A percentile compares a stretch with the other conserved stretches of the same genome.
phyloP scores from a whole-genome alignment of 23 tunicate species.

The Ascidia mentula region DNA sequence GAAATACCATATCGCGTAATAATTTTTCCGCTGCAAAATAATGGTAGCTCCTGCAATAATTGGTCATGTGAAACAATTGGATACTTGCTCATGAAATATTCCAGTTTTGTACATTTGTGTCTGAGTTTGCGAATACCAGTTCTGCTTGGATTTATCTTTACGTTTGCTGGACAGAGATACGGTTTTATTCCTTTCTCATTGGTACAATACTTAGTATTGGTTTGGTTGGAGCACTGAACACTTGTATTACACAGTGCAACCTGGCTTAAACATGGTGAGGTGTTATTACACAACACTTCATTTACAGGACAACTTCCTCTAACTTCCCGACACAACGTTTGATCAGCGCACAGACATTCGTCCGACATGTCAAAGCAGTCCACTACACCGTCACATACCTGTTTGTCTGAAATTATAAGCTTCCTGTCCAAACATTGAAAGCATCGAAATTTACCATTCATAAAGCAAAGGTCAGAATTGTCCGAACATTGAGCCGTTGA shows the following conservation, averaged over 20 bases:
- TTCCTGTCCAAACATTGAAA: constrained; percentile 14
- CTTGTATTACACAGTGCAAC: neutral
- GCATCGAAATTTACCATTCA: neutral
- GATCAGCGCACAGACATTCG: constrained; percentile 6
- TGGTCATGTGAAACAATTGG: no score
- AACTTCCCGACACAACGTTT: neutral
- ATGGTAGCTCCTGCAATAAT: no score
- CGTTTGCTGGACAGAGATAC: no score
- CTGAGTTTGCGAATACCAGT: no score
- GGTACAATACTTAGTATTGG: neutral
- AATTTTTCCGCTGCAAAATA: no score
- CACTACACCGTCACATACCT: constrained; percentile 8
- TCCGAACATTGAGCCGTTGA: constrained; percentile 11
- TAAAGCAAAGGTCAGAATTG: constrained; percentile 3
- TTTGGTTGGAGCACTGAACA: neutral
- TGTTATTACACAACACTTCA: neutral
- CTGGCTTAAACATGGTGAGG: neutral
- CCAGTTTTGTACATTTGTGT: no score
- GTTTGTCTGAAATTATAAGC: constrained; percentile 12
- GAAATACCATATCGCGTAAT: no score
- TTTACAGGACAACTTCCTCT: neutral
- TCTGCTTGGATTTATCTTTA: no score
- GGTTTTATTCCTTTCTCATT: no score
- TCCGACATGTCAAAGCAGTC: constrained; percentile 4
- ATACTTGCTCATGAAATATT: no score